Percentiles rank a stretch among this genome's conserved stretches.
Conservation (phyloP, 2,888 invertebrate genomes). For the Cheilosia scutellata region DNA sequence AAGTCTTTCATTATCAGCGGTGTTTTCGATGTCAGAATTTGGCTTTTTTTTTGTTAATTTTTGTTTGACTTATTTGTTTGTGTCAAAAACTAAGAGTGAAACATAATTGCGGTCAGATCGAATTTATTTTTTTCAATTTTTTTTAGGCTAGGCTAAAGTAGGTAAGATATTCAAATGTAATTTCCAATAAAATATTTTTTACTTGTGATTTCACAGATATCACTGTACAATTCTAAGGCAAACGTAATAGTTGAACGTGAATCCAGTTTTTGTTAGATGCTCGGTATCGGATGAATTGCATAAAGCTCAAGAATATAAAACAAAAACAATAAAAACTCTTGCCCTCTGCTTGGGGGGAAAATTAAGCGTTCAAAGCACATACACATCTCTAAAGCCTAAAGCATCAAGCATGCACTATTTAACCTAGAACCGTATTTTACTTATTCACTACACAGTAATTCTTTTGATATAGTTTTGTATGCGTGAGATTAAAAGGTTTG, state of each 20-base stretch:
- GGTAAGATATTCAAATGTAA: too few species aligned
- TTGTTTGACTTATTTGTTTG: too few species aligned
- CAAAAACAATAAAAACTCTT: neutral
- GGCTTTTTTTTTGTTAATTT: too few species aligned
- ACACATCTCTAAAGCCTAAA: neutral
- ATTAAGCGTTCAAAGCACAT: neutral
- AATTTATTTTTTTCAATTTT: too few species aligned
- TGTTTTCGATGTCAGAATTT: too few species aligned
- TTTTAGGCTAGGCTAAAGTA: too few species aligned
- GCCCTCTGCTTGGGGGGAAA: neutral
- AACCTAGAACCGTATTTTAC: constrained; percentile 55
- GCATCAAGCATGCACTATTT: constrained; percentile 38
- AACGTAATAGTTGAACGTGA: neutral
- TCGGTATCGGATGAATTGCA: neutral
- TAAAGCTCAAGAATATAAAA: neutral
- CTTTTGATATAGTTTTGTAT: neutral
- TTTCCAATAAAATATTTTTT: too few species aligned
- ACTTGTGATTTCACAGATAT: too few species aligned
- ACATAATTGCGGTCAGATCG: too few species aligned
- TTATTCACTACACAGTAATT: constrained; percentile 4
- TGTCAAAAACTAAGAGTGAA: too few species aligned
- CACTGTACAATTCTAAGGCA: too few species aligned
- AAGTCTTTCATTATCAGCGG: too few species aligned
- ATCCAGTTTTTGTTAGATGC: neutral
- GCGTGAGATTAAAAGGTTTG: constrained; percentile 22